Evolutionary conservation across 1,140 invertebrate genomes (phyloP), one percentile per base, ranked within the genome.

Genomic region (Acromyrmex echinatior): DNA sequence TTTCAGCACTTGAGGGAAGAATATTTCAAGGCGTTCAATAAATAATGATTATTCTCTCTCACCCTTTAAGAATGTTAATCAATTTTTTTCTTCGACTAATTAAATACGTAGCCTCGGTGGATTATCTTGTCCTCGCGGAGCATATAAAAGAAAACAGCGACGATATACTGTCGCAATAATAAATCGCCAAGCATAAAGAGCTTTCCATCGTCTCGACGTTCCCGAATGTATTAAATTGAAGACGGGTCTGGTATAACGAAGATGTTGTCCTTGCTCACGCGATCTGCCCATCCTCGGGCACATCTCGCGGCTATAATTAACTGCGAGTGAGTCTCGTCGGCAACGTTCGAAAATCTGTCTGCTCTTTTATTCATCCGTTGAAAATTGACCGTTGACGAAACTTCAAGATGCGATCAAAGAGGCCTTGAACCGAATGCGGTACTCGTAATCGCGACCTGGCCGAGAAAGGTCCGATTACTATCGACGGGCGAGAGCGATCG

Each of bases 201-300:
- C 10, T 6, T 31, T 21, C 18, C 2, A 5, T 7, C 63, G 12
- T 25, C n/a, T 1, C 31, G 49, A 16, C n/a, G 78, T n/a, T 58
- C 49, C 78, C 65, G 16, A 81, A 81, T n/a, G 35, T 68, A 39
- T 71, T 39, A 53, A 68, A 71, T 81, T 81, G 58, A 71, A 45
- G 10, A 7, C 5, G 49, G 2, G 10, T 28, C 56, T 0, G 58
- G 49, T 80, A 58, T 81, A 71, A 80, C 65, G 78, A 71, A 71
- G 78, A 45, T 14, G 66, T 81, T 31, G 78, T 81, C 79, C 79
- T 81, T 81, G 79, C 71, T 60, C 21, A 31, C 63, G 63, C 31
- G 51, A 45, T 56, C 62, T 80, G 65, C 35, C 51, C 79, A 81
- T 81, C 65, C 25, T 81, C 79, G 53, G 35, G 14, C 78, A 14